These are phyloP conservation scores for Acyrthosiphon pisum DNA, from an alignment of 1,140 invertebrate genomes.

Conservation along the genomic window DNA sequence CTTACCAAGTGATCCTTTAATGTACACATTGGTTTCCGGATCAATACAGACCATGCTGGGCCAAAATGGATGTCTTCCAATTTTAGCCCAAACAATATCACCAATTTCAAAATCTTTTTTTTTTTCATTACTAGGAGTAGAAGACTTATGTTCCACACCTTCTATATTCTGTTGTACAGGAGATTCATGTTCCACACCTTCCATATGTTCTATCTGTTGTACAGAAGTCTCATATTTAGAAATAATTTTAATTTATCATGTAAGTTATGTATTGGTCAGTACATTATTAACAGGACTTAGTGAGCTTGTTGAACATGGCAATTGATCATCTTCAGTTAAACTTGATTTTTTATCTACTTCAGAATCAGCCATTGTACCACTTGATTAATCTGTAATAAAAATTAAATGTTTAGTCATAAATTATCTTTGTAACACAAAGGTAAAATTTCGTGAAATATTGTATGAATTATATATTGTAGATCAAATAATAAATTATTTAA, in stretches of 20 bases:
- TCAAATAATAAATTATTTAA: too few relatives aligned
- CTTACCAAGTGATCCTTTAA: constrained; percentile 59
- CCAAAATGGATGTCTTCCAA: constrained; percentile 80
- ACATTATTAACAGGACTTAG: not conserved
- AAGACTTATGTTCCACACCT: not conserved
- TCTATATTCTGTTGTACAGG: not conserved
- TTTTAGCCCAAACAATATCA: constrained; percentile 76
- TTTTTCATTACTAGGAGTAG: not conserved
- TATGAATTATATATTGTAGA: too few relatives aligned
- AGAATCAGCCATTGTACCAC: not conserved
- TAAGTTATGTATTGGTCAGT: not conserved
- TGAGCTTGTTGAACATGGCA: not conserved
- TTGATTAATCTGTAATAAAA: not conserved
- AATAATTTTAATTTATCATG: not conserved
- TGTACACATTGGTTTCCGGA: constrained; percentile 67
- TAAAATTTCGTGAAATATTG: too few relatives aligned
- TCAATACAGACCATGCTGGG: constrained; percentile 78
- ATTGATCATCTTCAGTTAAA: not conserved
- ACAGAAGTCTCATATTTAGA: not conserved
- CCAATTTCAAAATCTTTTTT: constrained; percentile 67
- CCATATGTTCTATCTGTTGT: not conserved
- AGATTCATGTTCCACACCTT: not conserved
- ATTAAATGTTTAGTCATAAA: too few relatives aligned
- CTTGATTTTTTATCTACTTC: not conserved
- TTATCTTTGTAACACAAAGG: too few relatives aligned